These are phyloP conservation scores for Electrophaes corylata DNA, from an alignment of 2,888 invertebrate genomes.

Conservation along the genomic window DNA sequence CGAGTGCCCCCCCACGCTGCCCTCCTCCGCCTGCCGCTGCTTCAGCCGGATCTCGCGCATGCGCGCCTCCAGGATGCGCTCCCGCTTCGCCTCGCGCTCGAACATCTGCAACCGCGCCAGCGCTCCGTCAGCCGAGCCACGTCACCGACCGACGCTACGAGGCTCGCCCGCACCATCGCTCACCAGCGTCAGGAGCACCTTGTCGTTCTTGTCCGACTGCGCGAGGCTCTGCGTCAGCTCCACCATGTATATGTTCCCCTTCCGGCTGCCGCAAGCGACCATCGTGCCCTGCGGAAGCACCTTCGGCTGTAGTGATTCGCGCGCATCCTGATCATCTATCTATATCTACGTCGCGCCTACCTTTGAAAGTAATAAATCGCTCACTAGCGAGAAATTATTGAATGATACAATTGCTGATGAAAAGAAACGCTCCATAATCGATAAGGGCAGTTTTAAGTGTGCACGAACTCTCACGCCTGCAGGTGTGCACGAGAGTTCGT, in stretches of 20 bases:
- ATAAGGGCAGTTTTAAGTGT: too few species aligned
- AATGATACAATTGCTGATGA: too few species aligned
- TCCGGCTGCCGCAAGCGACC: slow-evolving; percentile 88
- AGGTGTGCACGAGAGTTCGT: too few species aligned
- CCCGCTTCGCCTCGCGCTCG: slow-evolving; percentile 93
- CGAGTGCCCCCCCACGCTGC: slow-evolving; percentile 46
- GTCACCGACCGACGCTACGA: not conserved
- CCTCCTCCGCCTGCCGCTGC: slow-evolving; percentile 64
- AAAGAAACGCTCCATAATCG: too few species aligned
- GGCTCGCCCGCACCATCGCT: slow-evolving; percentile 49
- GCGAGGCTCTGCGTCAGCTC: slow-evolving; percentile 89
- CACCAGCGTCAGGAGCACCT: slow-evolving; percentile 87
- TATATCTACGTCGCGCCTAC: too few species aligned
- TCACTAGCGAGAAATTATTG: too few species aligned
- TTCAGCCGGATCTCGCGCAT: slow-evolving; percentile 91
- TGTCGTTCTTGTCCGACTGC: slow-evolving; percentile 88
- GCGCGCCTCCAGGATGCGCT: slow-evolving; percentile 95
- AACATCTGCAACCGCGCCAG: slow-evolving; percentile 91
- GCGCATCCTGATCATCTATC: too few species aligned
- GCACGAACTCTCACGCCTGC: too few species aligned
- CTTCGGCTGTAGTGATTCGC: too few species aligned
- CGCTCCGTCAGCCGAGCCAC: not conserved
- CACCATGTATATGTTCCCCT: slow-evolving; percentile 89
- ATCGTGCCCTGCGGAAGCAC: slow-evolving; percentile 79
- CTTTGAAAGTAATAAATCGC: too few species aligned